Evolutionary conservation across 2,888 invertebrate genomes (phyloP).

Genomic region (Bombylius major): DNA sequence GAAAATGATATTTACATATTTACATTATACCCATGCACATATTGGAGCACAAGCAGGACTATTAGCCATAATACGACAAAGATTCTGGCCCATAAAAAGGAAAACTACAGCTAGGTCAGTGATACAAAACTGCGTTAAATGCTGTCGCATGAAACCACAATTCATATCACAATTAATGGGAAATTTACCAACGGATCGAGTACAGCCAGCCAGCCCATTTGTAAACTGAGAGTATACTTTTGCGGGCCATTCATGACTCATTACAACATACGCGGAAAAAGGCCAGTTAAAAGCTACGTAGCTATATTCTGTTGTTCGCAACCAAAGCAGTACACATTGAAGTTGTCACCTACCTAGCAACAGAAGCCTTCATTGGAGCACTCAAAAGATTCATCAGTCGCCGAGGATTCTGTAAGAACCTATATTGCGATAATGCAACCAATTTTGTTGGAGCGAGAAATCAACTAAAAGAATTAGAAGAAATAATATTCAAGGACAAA

Average conservation of each 20-base stretch:
- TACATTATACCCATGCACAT: too few relatives aligned
- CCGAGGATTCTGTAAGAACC: background rate
- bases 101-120: too few relatives aligned
- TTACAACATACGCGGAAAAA: slow-evolving; percentile 2
- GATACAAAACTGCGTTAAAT: too few relatives aligned
- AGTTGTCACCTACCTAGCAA: slow-evolving; percentile 7
- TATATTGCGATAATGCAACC: slow-evolving; percentile 8
- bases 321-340: slow-evolving; percentile 12
- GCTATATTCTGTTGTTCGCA: slow-evolving; percentile 10
- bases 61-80: too few relatives aligned
- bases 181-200: slow-evolving; percentile 4
- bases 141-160: too few relatives aligned
- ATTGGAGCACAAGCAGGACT: too few relatives aligned
- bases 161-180: slow-evolving; percentile 7
- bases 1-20: too few relatives aligned
- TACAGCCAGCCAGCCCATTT: slow-evolving; percentile 4
- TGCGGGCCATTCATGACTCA: slow-evolving; percentile 1
- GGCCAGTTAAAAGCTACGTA: slow-evolving; percentile 8
- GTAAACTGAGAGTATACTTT: slow-evolving; percentile 1
- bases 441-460: background rate
- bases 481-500: too few relatives aligned
- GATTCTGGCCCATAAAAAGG: too few relatives aligned
- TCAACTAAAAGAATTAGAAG: too few relatives aligned
- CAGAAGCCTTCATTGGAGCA: slow-evolving; percentile 11
- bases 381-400: slow-evolving; percentile 8